These are phyloP conservation scores for Porites australiensis DNA, from an alignment of 64 coral and sea anemone genomes.

Conservation along the genomic window DNA sequence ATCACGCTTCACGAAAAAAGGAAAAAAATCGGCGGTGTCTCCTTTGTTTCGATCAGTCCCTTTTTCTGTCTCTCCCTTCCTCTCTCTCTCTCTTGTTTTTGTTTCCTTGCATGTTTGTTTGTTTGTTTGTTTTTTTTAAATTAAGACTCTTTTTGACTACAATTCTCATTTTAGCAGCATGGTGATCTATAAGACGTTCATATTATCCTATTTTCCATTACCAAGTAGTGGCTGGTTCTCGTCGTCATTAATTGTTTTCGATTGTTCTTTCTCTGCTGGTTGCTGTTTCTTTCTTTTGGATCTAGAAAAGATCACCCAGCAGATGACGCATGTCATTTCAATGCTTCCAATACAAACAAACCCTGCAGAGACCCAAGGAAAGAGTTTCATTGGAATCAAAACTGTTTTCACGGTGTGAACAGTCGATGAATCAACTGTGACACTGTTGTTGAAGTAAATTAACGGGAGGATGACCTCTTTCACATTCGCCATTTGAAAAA, in stretches of 20 bases:
- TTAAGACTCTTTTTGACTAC: too few species aligned
- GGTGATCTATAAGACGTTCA: too few species aligned
- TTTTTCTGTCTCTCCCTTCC: too few species aligned
- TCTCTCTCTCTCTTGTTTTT: too few species aligned
- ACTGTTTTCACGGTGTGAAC: conserved; percentile 35
- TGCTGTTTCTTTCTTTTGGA: not conserved
- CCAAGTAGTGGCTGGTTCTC: not conserved
- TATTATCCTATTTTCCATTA: not conserved
- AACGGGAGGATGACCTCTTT: conserved; percentile 67
- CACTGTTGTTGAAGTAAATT: conserved; percentile 71
- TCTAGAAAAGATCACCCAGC: not conserved
- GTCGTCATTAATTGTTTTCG: too few species aligned
- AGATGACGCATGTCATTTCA: not conserved
- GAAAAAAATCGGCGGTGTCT: too few species aligned
- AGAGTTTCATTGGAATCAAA: not conserved
- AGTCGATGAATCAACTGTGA: conserved; percentile 39
- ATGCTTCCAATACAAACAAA: conserved; percentile 21
- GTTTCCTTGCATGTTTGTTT: too few species aligned
- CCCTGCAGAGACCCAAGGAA: conserved; percentile 12
- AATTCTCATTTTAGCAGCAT: too few species aligned
- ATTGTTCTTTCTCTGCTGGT: not conserved
- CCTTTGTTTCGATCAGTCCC: too few species aligned
- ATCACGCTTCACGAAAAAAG: too few species aligned
- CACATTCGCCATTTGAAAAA: conserved; percentile 46
- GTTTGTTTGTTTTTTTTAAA: too few species aligned